Base-by-base conservation (phyloP, 2,797 vertebrate genomes). In the Tragopan temminckii region DNA sequence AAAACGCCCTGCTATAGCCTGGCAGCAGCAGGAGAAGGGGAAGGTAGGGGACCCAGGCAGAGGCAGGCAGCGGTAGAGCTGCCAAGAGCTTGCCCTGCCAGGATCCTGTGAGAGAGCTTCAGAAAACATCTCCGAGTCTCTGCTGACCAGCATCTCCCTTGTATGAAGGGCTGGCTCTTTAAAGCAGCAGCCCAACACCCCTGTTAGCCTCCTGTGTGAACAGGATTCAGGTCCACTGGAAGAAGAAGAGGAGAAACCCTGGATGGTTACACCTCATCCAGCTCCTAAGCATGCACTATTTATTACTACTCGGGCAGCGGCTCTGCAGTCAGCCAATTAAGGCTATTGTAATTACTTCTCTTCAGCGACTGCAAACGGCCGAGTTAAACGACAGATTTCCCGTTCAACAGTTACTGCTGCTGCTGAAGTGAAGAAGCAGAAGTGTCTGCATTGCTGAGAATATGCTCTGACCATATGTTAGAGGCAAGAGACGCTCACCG, bases 241-340 rank as follows among this genome's bases (percentile, higher is more conserved):
- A 55, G 79, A 59, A 42, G 84, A 77, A 42, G 36, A 80, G 78
- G 40, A 80, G 68, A 80, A 64, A 48, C 35, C 31, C 76, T 64
- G 80, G 23, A 71, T 61, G 61, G 85, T 46, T 68, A 19, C 66
- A 72, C 48, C 67, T 78, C 77, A 58, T 64, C 69, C 66, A 20
- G 50, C 64, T 87, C 93, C 89, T 52, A 48, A 80, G 53, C 88
- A 57, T 1, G 13, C 17, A 42, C 76, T 57, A 23, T 90, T 80
- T 64, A 64, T 77, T 84, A 75, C 72, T 78, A 35, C 86, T 84
- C 11, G 43, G 95, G 76, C 85, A 91, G 86, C 70, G 91, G 85
- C 77, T 81, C 93, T 86, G 88, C 89, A 63, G 62, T 38, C 19
- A 6, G 93, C 80, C 84, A 90, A 77, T 94, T 92, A 85, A 61